These are phyloP conservation scores for Clepsis dumicolana DNA, from an alignment of 2,888 invertebrate genomes.

Conservation along the genomic window DNA sequence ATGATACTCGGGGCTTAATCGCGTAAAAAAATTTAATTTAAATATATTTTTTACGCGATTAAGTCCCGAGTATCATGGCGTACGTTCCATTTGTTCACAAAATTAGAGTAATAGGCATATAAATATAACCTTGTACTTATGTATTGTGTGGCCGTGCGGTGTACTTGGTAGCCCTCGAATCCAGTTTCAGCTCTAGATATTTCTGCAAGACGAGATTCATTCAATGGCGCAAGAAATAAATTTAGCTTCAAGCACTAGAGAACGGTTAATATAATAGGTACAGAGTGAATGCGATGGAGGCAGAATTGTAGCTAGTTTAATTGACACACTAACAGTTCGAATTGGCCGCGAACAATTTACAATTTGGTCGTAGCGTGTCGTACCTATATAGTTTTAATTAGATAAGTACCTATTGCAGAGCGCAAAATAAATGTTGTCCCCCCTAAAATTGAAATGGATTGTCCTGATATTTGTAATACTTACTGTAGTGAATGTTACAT, in stretches of 20 bases:
- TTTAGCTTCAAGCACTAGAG: slow-evolving; percentile 3
- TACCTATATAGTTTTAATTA: too few species aligned
- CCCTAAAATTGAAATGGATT: slow-evolving; percentile 50
- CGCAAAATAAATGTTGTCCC: slow-evolving; percentile 53
- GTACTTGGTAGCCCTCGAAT: not conserved
- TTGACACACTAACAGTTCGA: slow-evolving; percentile 67
- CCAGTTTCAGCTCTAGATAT: not conserved
- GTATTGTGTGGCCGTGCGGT: too few species aligned
- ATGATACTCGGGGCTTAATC: too few species aligned
- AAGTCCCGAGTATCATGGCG: too few species aligned
- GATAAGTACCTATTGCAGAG: slow-evolving; percentile 24
- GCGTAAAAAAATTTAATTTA: too few species aligned
- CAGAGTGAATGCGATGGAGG: slow-evolving; percentile 49
- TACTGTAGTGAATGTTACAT: not conserved
- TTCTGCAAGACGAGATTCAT: not conserved
- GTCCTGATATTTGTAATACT: not conserved
- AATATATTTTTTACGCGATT: too few species aligned
- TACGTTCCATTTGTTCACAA: too few species aligned
- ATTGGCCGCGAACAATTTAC: slow-evolving; percentile 67
- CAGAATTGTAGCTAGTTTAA: slow-evolving; percentile 69
- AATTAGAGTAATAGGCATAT: too few species aligned
- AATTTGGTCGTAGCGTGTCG: slow-evolving; percentile 69
- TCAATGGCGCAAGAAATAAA: slow-evolving; percentile 7
- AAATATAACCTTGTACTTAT: too few species aligned
- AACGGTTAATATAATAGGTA: slow-evolving; percentile 38